Conservation (phyloP, 2,113 vertebrate species). For the Jaculus jaculus region DNA sequence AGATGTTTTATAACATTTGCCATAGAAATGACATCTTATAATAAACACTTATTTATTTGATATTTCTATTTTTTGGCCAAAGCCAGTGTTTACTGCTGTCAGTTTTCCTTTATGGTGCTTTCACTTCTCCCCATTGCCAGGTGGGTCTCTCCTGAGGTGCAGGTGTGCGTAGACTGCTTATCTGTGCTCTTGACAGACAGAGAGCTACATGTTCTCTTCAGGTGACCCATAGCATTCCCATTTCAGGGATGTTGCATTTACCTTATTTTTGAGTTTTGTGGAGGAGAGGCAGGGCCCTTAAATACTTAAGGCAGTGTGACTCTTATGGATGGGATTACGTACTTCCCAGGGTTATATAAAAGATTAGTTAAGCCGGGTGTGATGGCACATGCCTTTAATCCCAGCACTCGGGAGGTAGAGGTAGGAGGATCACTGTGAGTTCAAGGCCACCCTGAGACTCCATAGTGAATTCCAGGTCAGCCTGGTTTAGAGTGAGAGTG, state of each 20-base stretch:
- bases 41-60: not conserved
- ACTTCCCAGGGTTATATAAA: not conserved
- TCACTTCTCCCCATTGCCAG: not conserved
- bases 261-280: slow-evolving; percentile 11
- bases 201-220: not conserved
- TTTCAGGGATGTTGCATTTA: not conserved
- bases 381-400: too few species aligned
- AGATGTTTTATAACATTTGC: not conserved
- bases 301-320: not conserved
- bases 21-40: not conserved
- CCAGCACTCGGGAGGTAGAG: too few species aligned
- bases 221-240: not conserved
- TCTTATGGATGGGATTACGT: not conserved
- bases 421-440: too few species aligned
- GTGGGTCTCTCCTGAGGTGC: not conserved
- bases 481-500: too few species aligned
- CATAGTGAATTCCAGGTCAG: too few species aligned
- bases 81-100: not conserved
- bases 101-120: not conserved
- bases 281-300: not conserved
- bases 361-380: too few species aligned
- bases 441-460: too few species aligned
- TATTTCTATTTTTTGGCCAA: not conserved
- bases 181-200: not conserved
- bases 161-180: not conserved